Conservation (phyloP, 2,888 invertebrate genomes). For the Germaria angustata region DNA sequence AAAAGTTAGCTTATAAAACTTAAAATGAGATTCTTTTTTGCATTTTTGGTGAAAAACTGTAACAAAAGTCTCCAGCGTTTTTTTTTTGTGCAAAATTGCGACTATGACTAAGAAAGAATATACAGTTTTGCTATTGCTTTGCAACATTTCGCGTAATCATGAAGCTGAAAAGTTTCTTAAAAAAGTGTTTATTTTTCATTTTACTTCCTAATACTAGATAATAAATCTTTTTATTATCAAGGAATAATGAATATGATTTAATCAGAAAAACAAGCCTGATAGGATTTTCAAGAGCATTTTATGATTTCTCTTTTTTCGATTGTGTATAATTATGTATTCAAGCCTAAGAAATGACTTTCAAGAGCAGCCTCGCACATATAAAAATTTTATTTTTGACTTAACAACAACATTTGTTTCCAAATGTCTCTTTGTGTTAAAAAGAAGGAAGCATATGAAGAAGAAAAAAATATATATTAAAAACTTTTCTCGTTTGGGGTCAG, state of each 20-base stretch:
- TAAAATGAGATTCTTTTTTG: constrained; percentile 33
- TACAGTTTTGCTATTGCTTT: constrained; percentile 3
- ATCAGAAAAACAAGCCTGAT: no score
- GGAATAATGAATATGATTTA: no score
- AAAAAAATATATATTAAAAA: constrained; percentile 45
- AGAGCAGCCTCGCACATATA: not conserved
- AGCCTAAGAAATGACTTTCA: not conserved
- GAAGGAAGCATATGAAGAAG: constrained; percentile 31
- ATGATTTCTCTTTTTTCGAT: no score
- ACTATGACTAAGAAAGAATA: constrained; percentile 20
- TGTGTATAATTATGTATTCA: no score
- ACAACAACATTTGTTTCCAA: constrained; percentile 42
- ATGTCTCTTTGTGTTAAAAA: constrained; percentile 11
- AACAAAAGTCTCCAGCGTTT: constrained; percentile 33
- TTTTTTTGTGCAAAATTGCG: not conserved
- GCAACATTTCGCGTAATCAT: not conserved
- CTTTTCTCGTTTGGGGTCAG: constrained; percentile 67
- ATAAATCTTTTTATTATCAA: no score
- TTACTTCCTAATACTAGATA: no score
- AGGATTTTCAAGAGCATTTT: no score
- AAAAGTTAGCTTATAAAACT: constrained; percentile 60
- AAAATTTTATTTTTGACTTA: constrained; percentile 1
- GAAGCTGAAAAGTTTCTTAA: not conserved
- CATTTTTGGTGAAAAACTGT: constrained; percentile 2
- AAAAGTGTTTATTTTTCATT: not conserved